These are phyloP conservation scores for Ericerus pela DNA, from an alignment of 1,140 invertebrate genomes.

Conservation along the genomic window DNA sequence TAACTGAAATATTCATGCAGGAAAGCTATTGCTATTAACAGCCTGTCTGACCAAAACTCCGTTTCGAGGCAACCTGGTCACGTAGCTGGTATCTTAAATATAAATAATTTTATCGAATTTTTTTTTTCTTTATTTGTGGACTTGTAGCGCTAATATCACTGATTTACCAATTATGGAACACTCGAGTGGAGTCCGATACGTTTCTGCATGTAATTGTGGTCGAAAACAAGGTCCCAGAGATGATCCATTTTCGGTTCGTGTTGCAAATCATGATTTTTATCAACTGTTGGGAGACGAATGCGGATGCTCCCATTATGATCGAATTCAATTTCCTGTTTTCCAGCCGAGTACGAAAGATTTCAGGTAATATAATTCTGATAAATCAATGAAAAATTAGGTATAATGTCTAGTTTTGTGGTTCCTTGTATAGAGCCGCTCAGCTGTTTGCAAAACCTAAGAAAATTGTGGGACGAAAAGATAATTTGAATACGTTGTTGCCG, in stretches of 20 bases:
- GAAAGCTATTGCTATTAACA: no score
- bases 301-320: constrained; percentile 50
- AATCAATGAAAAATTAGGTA: not conserved
- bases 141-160: not conserved
- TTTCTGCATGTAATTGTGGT: constrained; percentile 84
- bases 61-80: no score
- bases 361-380: constrained; percentile 24
- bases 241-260: constrained; percentile 71
- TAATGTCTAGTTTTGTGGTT: not conserved
- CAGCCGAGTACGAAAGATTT: constrained; percentile 57
- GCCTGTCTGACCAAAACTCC: no score
- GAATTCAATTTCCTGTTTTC: constrained; percentile 65
- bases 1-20: no score
- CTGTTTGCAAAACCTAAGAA: constrained; percentile 29
- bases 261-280: constrained; percentile 81
- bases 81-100: not conserved
- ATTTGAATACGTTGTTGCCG: constrained; percentile 7
- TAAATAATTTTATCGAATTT: not conserved
- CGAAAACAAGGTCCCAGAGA: constrained; percentile 63
- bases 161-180: constrained; percentile 42
- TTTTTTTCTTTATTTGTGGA: no score
- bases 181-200: constrained; percentile 61
- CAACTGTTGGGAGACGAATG: constrained; percentile 55
- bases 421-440: constrained; percentile 33
- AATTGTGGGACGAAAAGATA: constrained; percentile 19